Evolutionary conservation across 2,888 invertebrate genomes (phyloP).

Genomic region (Periphyllus acericola): DNA sequence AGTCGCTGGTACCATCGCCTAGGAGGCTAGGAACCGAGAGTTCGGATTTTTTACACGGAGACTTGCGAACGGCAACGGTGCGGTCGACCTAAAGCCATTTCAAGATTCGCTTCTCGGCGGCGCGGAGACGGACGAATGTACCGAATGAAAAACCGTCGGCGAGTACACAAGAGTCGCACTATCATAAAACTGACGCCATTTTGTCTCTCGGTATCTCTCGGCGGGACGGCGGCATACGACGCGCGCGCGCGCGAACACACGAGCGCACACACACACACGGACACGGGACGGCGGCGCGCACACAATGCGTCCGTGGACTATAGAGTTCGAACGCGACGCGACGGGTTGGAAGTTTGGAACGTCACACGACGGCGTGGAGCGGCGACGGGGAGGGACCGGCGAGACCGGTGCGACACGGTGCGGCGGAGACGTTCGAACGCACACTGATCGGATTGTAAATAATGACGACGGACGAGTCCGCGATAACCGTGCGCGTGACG

Average conservation of each 20-base stretch:
- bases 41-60: neutral
- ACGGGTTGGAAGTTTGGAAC: constrained; percentile 20
- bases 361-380: neutral
- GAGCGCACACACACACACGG: neutral
- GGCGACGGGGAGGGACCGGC: neutral
- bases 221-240: neutral
- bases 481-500: no score
- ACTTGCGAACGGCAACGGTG: neutral
- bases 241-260: neutral
- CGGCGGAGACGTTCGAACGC: neutral
- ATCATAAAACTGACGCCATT: constrained; percentile 57
- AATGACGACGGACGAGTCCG: neutral
- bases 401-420: neutral
- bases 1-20: neutral
- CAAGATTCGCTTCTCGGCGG: neutral
- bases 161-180: constrained; percentile 12
- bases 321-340: neutral
- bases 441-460: constrained; percentile 12
- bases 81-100: neutral
- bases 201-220: constrained; percentile 57
- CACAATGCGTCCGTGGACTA: neutral
- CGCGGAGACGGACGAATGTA: neutral
- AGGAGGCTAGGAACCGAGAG: neutral
- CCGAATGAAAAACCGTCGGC: neutral
- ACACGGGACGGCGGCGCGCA: neutral